Percentiles rank a stretch among this genome's conserved stretches.
These are phyloP conservation scores for Labeo rohita DNA, from an alignment of 2,113 vertebrate species.

Conservation along the genomic window DNA sequence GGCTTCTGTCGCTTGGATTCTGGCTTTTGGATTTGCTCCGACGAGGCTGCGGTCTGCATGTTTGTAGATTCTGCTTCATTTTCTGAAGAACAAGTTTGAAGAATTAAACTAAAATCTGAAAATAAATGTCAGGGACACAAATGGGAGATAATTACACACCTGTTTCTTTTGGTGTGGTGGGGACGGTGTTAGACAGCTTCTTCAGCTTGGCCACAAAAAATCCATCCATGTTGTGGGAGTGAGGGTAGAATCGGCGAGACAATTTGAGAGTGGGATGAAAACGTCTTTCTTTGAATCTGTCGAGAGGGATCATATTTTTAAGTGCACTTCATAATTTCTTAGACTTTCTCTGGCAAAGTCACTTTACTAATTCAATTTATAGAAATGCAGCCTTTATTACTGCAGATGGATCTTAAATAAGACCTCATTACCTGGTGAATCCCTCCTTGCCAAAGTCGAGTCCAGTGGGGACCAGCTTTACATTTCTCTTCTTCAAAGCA, in stretches of 20 bases:
- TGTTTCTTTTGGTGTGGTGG: slow-evolving; percentile 71
- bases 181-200: slow-evolving; percentile 91
- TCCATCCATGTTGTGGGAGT: slow-evolving; percentile 97
- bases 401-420: not conserved
- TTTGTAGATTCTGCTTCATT: slow-evolving; percentile 53
- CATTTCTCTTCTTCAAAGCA: slow-evolving; percentile 93
- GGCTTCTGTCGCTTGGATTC: not conserved
- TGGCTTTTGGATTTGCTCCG: not conserved
- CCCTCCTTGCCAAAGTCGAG: slow-evolving; percentile 97
- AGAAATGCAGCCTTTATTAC: not conserved
- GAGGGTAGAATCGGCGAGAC: slow-evolving; percentile 90
- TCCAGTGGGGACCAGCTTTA: slow-evolving; percentile 91
- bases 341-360: not conserved
- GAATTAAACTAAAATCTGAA: not conserved
- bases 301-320: not conserved
- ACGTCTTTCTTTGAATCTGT: slow-evolving; percentile 87
- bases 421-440: slow-evolving; percentile 84
- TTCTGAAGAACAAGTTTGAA: not conserved
- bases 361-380: not conserved
- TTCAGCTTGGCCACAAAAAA: slow-evolving; percentile 97
- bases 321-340: not conserved
- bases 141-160: slow-evolving; percentile 49
- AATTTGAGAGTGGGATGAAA: slow-evolving; percentile 90
- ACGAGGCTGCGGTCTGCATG: slow-evolving; percentile 41
- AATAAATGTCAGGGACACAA: not conserved